phyloP scores from a whole-genome alignment of 2,113 vertebrate genomes.

The Struthio camelus region DNA sequence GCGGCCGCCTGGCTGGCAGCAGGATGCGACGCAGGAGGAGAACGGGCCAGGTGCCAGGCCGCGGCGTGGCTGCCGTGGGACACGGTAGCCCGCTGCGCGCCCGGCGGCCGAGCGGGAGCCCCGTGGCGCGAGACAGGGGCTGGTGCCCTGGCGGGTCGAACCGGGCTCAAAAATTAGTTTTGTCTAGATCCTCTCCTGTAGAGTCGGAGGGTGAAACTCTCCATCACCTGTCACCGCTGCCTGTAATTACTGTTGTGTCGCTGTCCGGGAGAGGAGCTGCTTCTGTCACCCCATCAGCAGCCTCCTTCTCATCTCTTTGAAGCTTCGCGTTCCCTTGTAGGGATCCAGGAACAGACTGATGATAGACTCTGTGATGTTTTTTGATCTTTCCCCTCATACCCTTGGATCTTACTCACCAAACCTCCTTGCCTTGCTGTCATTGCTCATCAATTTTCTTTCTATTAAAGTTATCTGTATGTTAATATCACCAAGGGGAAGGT shows the following conservation, averaged over 20 bases:
- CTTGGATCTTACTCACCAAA: conserved; percentile 7
- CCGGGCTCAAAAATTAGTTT: too few species aligned
- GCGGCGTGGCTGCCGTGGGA: too few species aligned
- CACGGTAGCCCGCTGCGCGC: too few species aligned
- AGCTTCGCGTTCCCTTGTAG: conserved; percentile 22
- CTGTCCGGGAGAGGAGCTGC: conserved; percentile 29
- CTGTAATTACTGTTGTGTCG: conserved; percentile 58
- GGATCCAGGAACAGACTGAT: conserved; percentile 3
- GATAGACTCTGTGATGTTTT: conserved; percentile 27
- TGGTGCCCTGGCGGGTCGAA: too few species aligned
- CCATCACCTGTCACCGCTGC: conserved; percentile 25
- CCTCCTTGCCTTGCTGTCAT: conserved; percentile 13
- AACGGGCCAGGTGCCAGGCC: too few species aligned
- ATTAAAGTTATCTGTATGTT: conserved; percentile 15
- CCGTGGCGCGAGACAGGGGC: too few species aligned
- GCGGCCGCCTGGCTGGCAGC: too few species aligned
- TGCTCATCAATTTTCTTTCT: conserved; percentile 18
- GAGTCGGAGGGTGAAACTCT: conserved; percentile 9
- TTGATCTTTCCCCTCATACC: conserved; percentile 39
- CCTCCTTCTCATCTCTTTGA: conserved; percentile 59
- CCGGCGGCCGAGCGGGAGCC: too few species aligned
- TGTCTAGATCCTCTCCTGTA: background rate
- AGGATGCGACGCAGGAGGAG: too few species aligned
- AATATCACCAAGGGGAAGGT: background rate
- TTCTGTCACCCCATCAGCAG: background rate